Evolutionary conservation across 2,113 vertebrate genomes (phyloP), one percentile per base, ranked within the genome.

Genomic region (Xenotilapia leptura): DNA sequence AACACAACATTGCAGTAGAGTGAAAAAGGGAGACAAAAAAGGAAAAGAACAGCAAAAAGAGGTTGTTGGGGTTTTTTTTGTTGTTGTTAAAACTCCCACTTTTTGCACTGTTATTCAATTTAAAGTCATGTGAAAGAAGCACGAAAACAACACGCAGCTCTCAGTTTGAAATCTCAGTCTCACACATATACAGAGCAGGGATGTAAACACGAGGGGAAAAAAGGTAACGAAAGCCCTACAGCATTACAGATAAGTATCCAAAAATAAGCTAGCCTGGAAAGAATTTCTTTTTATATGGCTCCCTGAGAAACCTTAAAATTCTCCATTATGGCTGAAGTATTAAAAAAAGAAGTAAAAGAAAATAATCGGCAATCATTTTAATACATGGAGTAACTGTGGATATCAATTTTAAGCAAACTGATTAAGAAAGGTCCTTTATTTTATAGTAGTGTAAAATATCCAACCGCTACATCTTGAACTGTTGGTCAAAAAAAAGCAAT

Each of bases 1-100:
- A 83, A 83, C 88, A 92, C 90, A 92, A 93, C 91, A 94, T 89
- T 92, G 86, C 91, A 92, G 87, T 84, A 89, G 45, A 82, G 85
- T 91, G 62, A 54, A 51, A 38, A 90, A 88, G 56, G 38, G 62
- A 88, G 45, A 91, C 68, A 82, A 60, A 91, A 68, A 73, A 42
- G 75, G 54, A 90, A 60, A 60, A 60, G 26, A 60, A 60, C 56
- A 60, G 56, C 56, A 60, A 60, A 60, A 60, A 60, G 56, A 60
- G 56, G 56, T 60, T 60, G 56, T 31, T 60, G 14, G 14, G 1
- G 0, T 2, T 28, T 6, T 4, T 3, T 33, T 33, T 33, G 7
- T 33, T 33, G 33, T 33, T 33, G 54, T 55, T 55, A 19, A 36
- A 73, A 55, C 70, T n/a, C 36, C 42, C 45, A 36, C 58, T 89